phyloP scores from a whole-genome alignment of 2,113 vertebrate species.

The Chloropsis hardwickii region DNA sequence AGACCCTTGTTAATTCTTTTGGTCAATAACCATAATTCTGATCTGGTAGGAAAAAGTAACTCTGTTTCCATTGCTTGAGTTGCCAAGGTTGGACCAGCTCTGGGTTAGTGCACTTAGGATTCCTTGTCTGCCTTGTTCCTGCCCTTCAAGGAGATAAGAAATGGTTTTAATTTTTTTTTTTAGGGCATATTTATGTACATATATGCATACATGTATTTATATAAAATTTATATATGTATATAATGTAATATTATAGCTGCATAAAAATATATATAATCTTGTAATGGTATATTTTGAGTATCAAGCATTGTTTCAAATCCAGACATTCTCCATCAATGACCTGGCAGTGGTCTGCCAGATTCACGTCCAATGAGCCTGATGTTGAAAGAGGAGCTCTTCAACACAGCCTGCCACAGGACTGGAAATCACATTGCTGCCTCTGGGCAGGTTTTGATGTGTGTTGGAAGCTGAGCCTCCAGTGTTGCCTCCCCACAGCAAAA shows the following conservation, averaged over 20 bases:
- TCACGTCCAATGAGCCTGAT: neutral
- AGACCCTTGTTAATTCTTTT: neutral
- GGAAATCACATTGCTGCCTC: neutral
- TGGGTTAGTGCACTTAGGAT: neutral
- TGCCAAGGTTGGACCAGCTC: neutral
- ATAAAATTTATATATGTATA: neutral
- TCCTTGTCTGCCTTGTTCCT: neutral
- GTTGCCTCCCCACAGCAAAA: neutral
- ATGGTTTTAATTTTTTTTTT: neutral
- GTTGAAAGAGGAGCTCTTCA: constrained; percentile 11
- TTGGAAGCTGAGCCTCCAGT: neutral
- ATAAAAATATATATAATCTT: neutral
- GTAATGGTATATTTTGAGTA: neutral
- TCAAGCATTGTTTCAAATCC: neutral
- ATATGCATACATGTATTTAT: accelerated
- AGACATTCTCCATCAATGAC: neutral
- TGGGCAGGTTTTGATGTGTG: neutral
- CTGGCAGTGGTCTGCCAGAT: neutral
- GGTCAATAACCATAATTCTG: neutral
- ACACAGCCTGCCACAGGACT: neutral
- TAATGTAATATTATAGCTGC: neutral
- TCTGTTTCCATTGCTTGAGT: neutral
- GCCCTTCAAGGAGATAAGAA: neutral
- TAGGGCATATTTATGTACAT: accelerated
- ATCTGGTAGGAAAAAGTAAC: neutral